Conservation (phyloP, 1,140 invertebrate species). For the Trichonephila inaurata region DNA sequence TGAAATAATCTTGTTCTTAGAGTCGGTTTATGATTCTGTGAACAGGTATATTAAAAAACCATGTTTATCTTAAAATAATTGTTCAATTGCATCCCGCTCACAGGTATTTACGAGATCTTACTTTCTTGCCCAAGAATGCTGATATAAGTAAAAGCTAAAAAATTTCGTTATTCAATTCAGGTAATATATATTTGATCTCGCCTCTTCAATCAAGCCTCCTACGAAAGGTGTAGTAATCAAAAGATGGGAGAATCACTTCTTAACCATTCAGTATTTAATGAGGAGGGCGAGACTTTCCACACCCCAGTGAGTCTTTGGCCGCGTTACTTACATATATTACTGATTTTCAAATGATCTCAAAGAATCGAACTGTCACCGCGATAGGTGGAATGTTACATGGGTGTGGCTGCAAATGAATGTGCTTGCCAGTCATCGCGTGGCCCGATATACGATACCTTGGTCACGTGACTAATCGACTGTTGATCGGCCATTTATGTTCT, state of each 20-base stretch:
- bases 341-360: slow-evolving; percentile 3
- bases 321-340: slow-evolving; percentile 41
- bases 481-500: slow-evolving; percentile 41
- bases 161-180: no score
- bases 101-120: no score
- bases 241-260: no score
- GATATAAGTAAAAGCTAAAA: no score
- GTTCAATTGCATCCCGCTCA: no score
- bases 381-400: neutral
- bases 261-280: slow-evolving; percentile 21
- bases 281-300: slow-evolving; percentile 47
- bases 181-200: neutral
- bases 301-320: slow-evolving; percentile 9
- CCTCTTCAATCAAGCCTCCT: neutral
- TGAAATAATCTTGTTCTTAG: no score
- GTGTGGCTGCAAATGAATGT: slow-evolving; percentile 42
- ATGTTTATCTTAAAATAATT: no score
- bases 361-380: slow-evolving; percentile 32
- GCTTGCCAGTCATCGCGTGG: slow-evolving; percentile 29
- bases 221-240: neutral
- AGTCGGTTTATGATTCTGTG: no score
- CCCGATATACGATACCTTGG: slow-evolving; percentile 26
- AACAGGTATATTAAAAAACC: no score
- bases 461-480: slow-evolving; percentile 55
- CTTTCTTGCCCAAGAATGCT: no score